phyloP scores from a whole-genome alignment of 2,888 invertebrate species.

The Lycaena phlaeas region DNA sequence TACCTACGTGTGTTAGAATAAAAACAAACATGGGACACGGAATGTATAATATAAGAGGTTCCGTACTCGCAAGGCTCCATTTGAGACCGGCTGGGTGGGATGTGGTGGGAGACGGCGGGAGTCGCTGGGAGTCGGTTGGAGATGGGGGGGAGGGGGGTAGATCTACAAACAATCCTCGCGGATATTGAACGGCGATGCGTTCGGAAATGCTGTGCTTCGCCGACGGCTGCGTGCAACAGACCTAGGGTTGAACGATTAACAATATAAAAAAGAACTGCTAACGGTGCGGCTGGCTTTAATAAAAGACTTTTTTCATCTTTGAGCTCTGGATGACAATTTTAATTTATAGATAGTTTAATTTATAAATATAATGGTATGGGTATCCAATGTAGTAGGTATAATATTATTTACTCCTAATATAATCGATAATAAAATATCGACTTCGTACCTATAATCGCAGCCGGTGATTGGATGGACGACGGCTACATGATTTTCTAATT shows the following conservation, averaged over 20 bases:
- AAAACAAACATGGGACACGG: constrained; percentile 14
- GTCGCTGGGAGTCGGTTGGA: constrained; percentile 21
- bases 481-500: too few relatives aligned
- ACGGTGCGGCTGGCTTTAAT: too few relatives aligned
- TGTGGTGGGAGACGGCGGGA: constrained; percentile 12
- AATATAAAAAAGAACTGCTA: constrained; percentile 1
- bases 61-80: constrained; percentile 33
- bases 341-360: too few relatives aligned
- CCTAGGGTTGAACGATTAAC: constrained; percentile 16
- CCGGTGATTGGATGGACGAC: too few relatives aligned
- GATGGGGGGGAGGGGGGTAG: too few relatives aligned
- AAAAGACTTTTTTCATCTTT: too few relatives aligned
- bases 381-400: too few relatives aligned
- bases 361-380: too few relatives aligned
- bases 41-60: constrained; percentile 25
- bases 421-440: too few relatives aligned
- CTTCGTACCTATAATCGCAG: too few relatives aligned
- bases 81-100: constrained; percentile 27
- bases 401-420: too few relatives aligned
- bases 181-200: constrained; percentile 71
- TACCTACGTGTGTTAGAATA: constrained; percentile 5
- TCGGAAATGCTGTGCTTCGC: constrained; percentile 57
- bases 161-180: constrained; percentile 66
- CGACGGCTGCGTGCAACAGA: constrained; percentile 50
- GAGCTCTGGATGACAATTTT: too few relatives aligned